phyloP scores from a whole-genome alignment of 2,113 vertebrate species.

The Ceratotherium simum region DNA sequence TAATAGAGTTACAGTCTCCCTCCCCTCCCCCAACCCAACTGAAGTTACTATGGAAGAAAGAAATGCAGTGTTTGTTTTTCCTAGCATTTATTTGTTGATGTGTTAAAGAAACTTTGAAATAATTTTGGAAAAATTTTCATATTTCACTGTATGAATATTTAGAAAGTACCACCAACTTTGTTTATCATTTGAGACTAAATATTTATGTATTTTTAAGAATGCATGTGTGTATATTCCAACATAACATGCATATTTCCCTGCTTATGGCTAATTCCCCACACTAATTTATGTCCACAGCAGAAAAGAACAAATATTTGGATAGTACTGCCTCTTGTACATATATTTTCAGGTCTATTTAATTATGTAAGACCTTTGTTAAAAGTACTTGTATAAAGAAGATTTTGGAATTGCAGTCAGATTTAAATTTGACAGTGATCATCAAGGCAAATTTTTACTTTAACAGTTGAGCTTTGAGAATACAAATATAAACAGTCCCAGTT shows the following conservation, averaged over 20 bases:
- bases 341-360: slow-evolving; percentile 47
- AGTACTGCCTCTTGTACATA: background rate
- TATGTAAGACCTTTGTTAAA: slow-evolving; percentile 35
- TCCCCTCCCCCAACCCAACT: background rate
- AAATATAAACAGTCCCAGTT: slow-evolving; percentile 38
- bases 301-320: slow-evolving; percentile 32
- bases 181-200: slow-evolving; percentile 39
- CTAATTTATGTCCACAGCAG: slow-evolving; percentile 51
- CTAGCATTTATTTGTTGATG: background rate
- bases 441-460: slow-evolving; percentile 13
- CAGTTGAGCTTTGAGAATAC: background rate
- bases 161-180: background rate
- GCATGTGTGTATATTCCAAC: background rate
- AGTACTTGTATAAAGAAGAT: background rate
- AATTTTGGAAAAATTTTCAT: slow-evolving; percentile 16
- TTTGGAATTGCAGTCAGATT: background rate
- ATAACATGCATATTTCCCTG: slow-evolving; percentile 44
- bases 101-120: slow-evolving; percentile 23
- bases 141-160: slow-evolving; percentile 10
- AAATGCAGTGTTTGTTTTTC: background rate
- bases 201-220: slow-evolving; percentile 4
- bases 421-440: background rate
- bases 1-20: background rate
- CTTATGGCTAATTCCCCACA: background rate
- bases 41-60: background rate